Evolutionary conservation across 2,888 invertebrate species (phyloP), one percentile per base, ranked within the genome.

Genomic region (Polylopha cassiicola): DNA sequence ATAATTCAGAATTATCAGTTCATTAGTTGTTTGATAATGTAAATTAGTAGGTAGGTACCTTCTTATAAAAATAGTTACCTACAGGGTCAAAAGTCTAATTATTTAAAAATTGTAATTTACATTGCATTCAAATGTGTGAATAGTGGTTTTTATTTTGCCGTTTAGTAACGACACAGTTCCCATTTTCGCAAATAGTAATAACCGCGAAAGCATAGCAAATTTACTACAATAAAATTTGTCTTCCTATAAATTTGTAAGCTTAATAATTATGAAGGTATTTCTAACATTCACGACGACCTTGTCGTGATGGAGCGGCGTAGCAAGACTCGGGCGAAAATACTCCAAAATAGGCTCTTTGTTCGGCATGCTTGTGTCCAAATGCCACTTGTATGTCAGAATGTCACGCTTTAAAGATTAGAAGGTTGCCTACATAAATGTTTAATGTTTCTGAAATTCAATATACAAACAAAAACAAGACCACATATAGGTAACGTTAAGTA

Each of bases 321-420:
- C 65, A 63, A 64, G 68, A 65, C 61, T 59, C 53, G 53, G 50
- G 61, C 49, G 47, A 46, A 67, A 69, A 70, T 58, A 51, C 59
- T 58, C 64, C 55, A 53, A 60, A 63, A 64, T 67, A 66, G 66
- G 65, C 54, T 69, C 73, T 75, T 72, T 73, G 70, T 71, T 66
- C 51, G 44, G 45, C 43, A 54, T 56, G 59, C 66, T 67, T 65
- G 56, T 61, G 55, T 61, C 63, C 56, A 72, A 74, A 74, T 74
- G 66, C 60, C 71, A 70, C 61, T 68, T 69, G 67, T 69, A 68
- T 69, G 71, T 63, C 67, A 68, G 56, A 44, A 49, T 68, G 71
- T 70, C 70, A 62, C 65, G 62, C 50, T 63, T 56, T 56, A 53
- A 56, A 50, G 34, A 41, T 41, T 41, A 41, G 36, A 41, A 36